Evolutionary conservation across 2,888 invertebrate species (phyloP), one percentile per base, ranked within the genome.

Genomic region (Thyatira batis): DNA sequence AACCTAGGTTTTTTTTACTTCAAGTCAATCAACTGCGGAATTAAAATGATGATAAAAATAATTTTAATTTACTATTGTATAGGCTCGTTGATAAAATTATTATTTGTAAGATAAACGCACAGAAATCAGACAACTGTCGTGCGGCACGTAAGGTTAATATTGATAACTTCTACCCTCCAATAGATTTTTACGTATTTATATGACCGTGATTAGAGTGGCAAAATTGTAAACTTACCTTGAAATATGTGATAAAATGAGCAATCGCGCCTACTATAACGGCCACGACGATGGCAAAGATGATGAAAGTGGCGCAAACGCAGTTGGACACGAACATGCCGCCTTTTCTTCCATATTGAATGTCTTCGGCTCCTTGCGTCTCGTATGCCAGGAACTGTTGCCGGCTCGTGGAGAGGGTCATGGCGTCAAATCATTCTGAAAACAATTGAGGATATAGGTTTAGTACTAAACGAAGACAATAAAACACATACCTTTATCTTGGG

Each of bases 261-360:
- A 92, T 82, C 51, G 88, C 76, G 30, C 92, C 92, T 10, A 90
- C 87, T 45, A 89, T 73, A 11, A 78, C 74, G 39, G 89, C 87
- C 8, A 84, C 64, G 2, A 87, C 48, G 2, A 88, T 73, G 0
- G 90, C 85, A 27, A 83, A 76, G 23, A 92, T 62, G 3, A 92
- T 67, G 52, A 88, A 85, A 43, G 75, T 74, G 21, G 92, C 75
- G 63, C 93, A 93, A n/a, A 94, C 92, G 69, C 93, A 94, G 55
- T 93, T 93, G 43, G 94, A 93, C 20, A 95, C 87, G 71, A 94
- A 95, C 64, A 94, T 89, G 33, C 95, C 95, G 10, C 94, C 94
- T 58, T 88, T 92, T 61, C 94, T 85, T 58, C 92, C 92, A 73
- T 93, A 94, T 49, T 93, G 91, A 45, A 94, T 92, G 55, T 93